Evolutionary conservation across 1,140 invertebrate genomes (phyloP).

Genomic region (Dendroctonus ponderosae): DNA sequence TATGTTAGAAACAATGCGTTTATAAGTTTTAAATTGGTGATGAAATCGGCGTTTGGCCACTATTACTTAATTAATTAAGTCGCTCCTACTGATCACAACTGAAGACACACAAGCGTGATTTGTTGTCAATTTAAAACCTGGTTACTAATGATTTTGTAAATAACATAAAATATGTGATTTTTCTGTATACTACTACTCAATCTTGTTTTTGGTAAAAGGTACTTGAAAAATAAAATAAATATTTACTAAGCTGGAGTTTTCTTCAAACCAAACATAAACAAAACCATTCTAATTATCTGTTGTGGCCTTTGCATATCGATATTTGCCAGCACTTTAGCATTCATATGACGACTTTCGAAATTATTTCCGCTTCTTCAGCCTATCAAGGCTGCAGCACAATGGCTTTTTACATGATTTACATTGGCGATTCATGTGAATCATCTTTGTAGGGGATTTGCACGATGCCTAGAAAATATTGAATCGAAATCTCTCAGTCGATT

Average conservation of each 20-base stretch:
- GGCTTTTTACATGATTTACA: neutral
- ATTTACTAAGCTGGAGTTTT: slow-evolving; percentile 43
- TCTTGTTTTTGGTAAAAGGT: slow-evolving; percentile 42
- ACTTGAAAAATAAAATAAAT: slow-evolving; percentile 43
- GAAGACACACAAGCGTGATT: neutral
- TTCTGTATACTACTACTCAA: slow-evolving; percentile 41
- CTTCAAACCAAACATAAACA: neutral
- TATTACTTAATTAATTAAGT: slow-evolving; percentile 5
- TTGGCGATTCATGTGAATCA: neutral
- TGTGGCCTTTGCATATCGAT: neutral
- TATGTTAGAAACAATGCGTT: neutral
- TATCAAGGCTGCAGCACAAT: neutral
- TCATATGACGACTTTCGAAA: neutral
- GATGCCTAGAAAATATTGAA: neutral
- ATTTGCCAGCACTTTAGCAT: neutral
- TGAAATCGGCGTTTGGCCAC: neutral
- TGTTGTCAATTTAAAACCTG: slow-evolving; percentile 8
- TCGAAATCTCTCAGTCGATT: neutral
- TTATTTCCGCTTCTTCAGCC: neutral
- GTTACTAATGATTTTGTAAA: slow-evolving; percentile 23
- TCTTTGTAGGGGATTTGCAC: neutral
- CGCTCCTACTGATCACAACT: neutral
- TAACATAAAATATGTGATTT: slow-evolving; percentile 46
- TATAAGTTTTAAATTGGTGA: neutral
- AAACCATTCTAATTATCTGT: neutral